phyloP scores from a whole-genome alignment of 2,888 invertebrate species.

The Polydrusus tereticollis region DNA sequence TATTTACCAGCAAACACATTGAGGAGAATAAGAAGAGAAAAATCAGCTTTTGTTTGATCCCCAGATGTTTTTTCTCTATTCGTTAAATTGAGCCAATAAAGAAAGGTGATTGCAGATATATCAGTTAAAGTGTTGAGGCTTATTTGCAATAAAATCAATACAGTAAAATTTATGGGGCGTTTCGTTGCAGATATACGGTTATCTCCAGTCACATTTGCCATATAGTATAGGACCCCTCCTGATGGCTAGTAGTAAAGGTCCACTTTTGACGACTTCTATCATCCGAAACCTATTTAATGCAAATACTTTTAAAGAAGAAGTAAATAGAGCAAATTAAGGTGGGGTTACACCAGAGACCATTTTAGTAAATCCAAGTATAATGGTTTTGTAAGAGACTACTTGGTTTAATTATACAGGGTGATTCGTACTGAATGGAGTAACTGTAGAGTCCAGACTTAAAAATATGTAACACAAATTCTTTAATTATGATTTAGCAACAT shows the following conservation, averaged over 20 bases:
- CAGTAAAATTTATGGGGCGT: constrained; percentile 64
- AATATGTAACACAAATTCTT: too few relatives aligned
- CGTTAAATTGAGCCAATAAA: constrained; percentile 39
- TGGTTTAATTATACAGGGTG: too few relatives aligned
- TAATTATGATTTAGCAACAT: too few relatives aligned
- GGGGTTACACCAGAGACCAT: too few relatives aligned
- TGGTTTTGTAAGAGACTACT: too few relatives aligned
- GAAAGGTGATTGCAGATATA: constrained; percentile 41
- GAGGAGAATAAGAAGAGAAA: not conserved
- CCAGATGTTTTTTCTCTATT: constrained; percentile 37
- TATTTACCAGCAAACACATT: not conserved
- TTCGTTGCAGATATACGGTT: constrained; percentile 43
- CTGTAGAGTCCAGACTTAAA: too few relatives aligned
- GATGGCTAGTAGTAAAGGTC: constrained; percentile 32
- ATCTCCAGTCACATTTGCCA: constrained; percentile 33
- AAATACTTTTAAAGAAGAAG: not conserved
- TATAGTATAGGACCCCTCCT: constrained; percentile 12
- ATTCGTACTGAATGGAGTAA: too few relatives aligned
- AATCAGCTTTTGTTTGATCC: constrained; percentile 1
- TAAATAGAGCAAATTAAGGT: not conserved
- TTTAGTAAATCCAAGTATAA: too few relatives aligned
- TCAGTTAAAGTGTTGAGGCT: constrained; percentile 55
- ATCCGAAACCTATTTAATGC: constrained; percentile 4
- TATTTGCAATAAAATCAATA: constrained; percentile 65
- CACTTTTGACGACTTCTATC: constrained; percentile 35